phyloP scores from a whole-genome alignment of 1,140 invertebrate species.

The Diprion similis region DNA sequence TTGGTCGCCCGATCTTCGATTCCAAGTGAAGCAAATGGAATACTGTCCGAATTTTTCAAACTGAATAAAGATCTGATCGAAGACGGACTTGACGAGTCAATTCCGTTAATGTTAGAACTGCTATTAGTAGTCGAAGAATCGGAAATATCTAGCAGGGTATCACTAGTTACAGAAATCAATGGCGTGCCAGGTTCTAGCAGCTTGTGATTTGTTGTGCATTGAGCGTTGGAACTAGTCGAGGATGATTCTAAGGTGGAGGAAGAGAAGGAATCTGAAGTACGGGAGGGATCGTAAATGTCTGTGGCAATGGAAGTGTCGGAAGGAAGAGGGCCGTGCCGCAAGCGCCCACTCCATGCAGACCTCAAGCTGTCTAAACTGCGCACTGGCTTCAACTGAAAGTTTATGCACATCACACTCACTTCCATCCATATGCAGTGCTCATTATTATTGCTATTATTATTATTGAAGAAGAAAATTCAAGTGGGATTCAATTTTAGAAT shows the following conservation, averaged over 20 bases:
- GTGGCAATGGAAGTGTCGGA: constrained; percentile 36
- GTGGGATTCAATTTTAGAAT: constrained; percentile 21
- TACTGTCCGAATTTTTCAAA: background rate
- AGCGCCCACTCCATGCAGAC: constrained; percentile 56
- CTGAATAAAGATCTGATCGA: background rate
- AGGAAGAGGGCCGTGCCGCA: constrained; percentile 51
- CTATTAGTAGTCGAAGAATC: constrained; percentile 3
- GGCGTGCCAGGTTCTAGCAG: background rate
- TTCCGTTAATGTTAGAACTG: background rate
- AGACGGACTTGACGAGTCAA: background rate
- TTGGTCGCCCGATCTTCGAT: background rate
- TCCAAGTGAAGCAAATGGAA: background rate
- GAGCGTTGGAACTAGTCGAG: constrained; percentile 14
- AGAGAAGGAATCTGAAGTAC: constrained; percentile 33
- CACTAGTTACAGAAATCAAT: background rate
- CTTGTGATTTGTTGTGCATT: background rate
- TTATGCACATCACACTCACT: constrained; percentile 34
- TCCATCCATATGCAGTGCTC: background rate
- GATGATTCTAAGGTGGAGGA: constrained; percentile 36
- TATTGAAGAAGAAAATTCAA: constrained; percentile 24
- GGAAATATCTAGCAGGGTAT: constrained; percentile 12
- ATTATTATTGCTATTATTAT: background rate
- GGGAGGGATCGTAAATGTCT: constrained; percentile 30
- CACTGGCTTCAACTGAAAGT: constrained; percentile 68
- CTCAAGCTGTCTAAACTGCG: constrained; percentile 68